Conservation (phyloP, 2,888 invertebrate species). For the Xylota sylvarum region DNA sequence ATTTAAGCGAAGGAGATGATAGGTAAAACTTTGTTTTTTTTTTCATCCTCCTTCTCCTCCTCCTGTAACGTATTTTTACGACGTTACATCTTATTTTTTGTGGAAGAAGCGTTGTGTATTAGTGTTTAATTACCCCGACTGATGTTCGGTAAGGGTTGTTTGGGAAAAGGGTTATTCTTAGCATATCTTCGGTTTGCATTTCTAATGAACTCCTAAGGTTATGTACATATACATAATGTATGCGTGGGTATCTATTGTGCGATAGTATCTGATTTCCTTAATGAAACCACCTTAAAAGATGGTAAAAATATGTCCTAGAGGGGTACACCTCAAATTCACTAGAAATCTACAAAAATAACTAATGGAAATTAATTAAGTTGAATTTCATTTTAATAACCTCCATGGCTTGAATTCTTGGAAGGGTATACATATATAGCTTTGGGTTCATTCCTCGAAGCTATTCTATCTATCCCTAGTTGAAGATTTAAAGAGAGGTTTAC, state of each 20-base stretch:
- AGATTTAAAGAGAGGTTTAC: no score
- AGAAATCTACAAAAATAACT: no score
- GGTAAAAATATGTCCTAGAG: not conserved
- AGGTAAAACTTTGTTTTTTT: constrained; percentile 11
- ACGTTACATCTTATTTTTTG: not conserved
- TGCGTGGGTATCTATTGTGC: not conserved
- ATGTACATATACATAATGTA: not conserved
- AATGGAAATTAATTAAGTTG: no score
- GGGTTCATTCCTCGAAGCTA: no score
- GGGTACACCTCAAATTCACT: no score
- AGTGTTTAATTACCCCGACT: constrained; percentile 31
- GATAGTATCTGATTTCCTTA: not conserved
- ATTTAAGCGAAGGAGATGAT: not conserved
- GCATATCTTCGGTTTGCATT: constrained; percentile 7
- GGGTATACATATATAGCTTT: no score
- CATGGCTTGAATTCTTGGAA: no score
- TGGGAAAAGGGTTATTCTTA: not conserved
- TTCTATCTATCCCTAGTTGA: no score
- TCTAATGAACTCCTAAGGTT: constrained; percentile 9
- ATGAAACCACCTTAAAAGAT: not conserved
- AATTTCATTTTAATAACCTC: no score
- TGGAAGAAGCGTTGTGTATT: constrained; percentile 1
- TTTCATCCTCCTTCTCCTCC: not conserved
- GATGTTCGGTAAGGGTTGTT: constrained; percentile 4
- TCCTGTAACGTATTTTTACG: constrained; percentile 21